Evolutionary conservation across 1,140 invertebrate species (phyloP), one percentile per base, ranked within the genome.

Genomic region (Phymastichus coffea): DNA sequence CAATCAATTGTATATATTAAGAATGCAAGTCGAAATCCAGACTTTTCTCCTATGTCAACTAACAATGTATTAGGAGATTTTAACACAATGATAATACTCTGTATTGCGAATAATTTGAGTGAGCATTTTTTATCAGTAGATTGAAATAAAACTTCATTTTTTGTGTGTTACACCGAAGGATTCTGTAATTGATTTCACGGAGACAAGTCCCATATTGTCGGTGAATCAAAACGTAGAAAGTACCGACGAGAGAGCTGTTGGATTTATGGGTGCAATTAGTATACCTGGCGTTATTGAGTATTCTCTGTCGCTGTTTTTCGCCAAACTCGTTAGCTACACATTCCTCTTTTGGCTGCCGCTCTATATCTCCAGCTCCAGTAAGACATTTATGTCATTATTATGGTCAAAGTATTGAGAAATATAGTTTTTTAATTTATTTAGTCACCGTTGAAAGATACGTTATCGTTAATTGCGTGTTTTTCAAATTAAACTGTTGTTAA

Each of bases 291-390:
- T 99, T 1, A 69, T 96, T 3, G 95, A 98, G 78, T 99, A 93
- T 81, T 95, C 95, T 0, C 72, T 97, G 2, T 94, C 92, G 33
- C 81, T 99, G 28, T 98, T 98, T 77, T 99, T 98, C 80, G 92
- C 94, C n/a, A 99, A 98, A 79, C 83, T 98, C 6, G 95, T 98
- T 51, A 95, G 91, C 72, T 98, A 99, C 73, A 98, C 95, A 55
- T 98, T 98, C 79, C 85, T 98, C 10, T 98, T 92, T 75, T 99
- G 96, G 95, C 81, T 99, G 63, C 96, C 96, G 43, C 77, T 88
- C 14, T 98, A 97, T 68, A 94, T 99, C 51, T 85, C 87, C 46
- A 81, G 83, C 52, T 90, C 90, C 60, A 92, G 94, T 96, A 70
- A 88, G 86, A 85, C 68, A 52, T 28, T 38, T 43, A 23, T n/a